phyloP scores from a whole-genome alignment of 2,797 vertebrate species.

The Esox masquinongy region DNA sequence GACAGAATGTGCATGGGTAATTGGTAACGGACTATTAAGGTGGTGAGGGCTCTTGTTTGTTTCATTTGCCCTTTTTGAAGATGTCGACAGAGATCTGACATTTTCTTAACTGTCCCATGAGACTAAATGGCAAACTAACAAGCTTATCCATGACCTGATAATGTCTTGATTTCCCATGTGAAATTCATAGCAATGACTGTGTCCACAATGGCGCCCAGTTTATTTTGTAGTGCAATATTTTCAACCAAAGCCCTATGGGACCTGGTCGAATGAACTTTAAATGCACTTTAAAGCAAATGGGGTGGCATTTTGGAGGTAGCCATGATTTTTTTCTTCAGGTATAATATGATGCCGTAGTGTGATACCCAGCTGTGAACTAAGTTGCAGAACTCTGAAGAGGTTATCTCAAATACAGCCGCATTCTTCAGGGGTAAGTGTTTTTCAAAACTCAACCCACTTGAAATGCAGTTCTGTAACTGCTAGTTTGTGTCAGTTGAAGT shows the following conservation, averaged over 20 bases:
- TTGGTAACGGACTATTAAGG: not conserved
- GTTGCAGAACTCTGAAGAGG: not conserved
- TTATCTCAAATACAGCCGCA: not conserved
- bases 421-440: slow-evolving; percentile 1
- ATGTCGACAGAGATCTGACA: not conserved
- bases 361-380: not conserved
- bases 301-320: not conserved
- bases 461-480: not conserved
- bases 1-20: not conserved
- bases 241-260: not conserved
- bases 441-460: not conserved
- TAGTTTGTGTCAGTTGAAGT: not conserved
- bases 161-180: not conserved
- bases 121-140: not conserved
- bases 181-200: not conserved
- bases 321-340: not conserved
- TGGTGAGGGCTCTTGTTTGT: not conserved
- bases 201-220: not conserved
- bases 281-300: not conserved
- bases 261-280: not conserved
- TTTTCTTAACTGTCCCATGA: not conserved
- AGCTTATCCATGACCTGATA: not conserved
- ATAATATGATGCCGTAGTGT: not conserved
- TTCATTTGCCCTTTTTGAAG: slow-evolving; percentile 5
- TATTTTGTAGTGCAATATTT: not conserved